Evolutionary conservation across 2,888 invertebrate species (phyloP), one percentile per base, ranked within the genome.

Genomic region (Drosophila fulvimacula): DNA sequence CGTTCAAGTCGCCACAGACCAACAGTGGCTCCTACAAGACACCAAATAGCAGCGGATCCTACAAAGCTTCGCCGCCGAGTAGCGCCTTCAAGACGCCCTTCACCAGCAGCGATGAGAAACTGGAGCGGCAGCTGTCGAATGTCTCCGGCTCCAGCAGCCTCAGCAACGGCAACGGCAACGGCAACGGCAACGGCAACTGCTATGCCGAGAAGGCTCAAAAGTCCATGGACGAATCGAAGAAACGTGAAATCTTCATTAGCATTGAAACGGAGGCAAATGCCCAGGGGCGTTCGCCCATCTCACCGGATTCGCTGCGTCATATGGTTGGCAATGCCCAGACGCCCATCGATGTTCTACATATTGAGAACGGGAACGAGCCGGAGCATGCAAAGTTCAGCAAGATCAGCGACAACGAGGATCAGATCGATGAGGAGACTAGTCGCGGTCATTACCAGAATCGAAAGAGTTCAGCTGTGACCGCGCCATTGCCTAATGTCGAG

Each of bases 231-330:
- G 81, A 81, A 3, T 52, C 70, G 10, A 87, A 88, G 49, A 91
- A 91, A 65, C 88, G 90, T 36, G 92, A 92, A 65, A 92, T 92
- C 34, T 92, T 92, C 44, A 92, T 92, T 17, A 91, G 92, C 76
- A 92, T 92, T 62, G 92, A 92, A 69, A 92, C 92, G 15, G 91
- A 92, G 76, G 82, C 90, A 44, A 92, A 91, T 68, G 92, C 90
- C 36, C 73, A 80, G 27, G 90, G 90, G 4, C 87, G 77, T 55
- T 86, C 90, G 5, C 78, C 90, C 27, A 90, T 90, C 27, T 91
- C 91, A 1, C 89, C 90, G 1, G 80, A 88, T 11, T 88, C 90
- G 9, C 68, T 91, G 64, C 90, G 90, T 30, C 81, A 83, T 55
- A 91, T 91, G 88, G 89, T 90, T n/a, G 90, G 90, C 34, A 91